A percentile compares a stretch with the other conserved stretches of the same genome.
Conservation (phyloP, 2,888 invertebrate species). For the Oscheius sp. region DNA sequence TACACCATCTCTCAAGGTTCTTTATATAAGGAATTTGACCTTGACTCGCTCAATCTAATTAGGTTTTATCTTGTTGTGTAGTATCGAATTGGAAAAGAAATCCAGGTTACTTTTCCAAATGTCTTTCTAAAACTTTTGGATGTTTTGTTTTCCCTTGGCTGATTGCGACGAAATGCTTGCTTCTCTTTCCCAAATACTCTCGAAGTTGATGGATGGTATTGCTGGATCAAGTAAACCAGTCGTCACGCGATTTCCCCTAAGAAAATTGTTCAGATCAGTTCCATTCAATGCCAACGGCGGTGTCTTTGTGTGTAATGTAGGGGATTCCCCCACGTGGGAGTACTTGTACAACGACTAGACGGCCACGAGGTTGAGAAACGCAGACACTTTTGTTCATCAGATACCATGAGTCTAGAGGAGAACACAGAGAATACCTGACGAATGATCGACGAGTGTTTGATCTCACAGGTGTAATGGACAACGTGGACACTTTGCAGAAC, state of each 20-base stretch:
- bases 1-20: neutral
- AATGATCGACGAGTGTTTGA: neutral
- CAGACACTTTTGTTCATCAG: neutral
- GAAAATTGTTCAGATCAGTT: neutral
- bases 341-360: conserved; percentile 1
- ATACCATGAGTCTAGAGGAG: neutral
- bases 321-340: conserved; percentile 1
- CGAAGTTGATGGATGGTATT: neutral
- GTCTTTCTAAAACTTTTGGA: too few relatives aligned
- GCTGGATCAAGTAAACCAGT: neutral
- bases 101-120: too few relatives aligned
- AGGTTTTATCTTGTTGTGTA: too few relatives aligned
- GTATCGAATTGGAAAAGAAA: too few relatives aligned
- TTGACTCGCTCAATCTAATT: too few relatives aligned
- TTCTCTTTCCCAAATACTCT: too few relatives aligned
- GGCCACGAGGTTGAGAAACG: conserved; percentile 12
- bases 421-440: conserved; percentile 1
- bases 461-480: neutral
- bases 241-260: neutral
- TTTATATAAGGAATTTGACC: neutral
- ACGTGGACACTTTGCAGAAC: neutral
- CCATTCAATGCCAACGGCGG: neutral
- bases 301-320: conserved; percentile 10
- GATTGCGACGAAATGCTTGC: too few relatives aligned
- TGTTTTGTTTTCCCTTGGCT: too few relatives aligned